Percentiles rank a stretch among this genome's conserved stretches.
phyloP scores from a whole-genome alignment of 2,113 vertebrate genomes.

The Daboia siamensis region DNA sequence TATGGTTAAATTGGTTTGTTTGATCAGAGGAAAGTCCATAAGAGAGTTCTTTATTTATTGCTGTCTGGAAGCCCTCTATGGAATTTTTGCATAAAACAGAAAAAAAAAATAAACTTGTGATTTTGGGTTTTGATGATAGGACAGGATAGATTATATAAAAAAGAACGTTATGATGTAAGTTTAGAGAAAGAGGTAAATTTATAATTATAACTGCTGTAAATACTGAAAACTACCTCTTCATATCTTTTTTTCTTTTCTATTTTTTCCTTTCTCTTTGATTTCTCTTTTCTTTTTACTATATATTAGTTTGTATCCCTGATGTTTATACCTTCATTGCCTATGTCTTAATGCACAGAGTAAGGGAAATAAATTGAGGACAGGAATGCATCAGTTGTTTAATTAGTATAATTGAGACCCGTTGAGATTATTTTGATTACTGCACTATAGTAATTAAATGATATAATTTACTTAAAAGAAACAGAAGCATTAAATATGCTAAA shows the following conservation, averaged over 20 bases:
- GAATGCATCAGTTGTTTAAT: background rate
- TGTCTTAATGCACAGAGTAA: background rate
- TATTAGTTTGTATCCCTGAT: background rate
- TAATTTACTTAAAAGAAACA: background rate
- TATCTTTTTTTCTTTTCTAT: background rate
- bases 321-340: background rate
- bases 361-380: background rate
- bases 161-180: background rate
- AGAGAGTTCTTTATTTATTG: background rate
- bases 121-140: background rate
- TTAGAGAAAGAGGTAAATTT: background rate
- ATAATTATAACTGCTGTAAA: background rate
- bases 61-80: background rate
- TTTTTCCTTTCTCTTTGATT: background rate
- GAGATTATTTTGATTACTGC: background rate
- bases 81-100: background rate
- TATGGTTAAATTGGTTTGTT: background rate
- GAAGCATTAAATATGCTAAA: background rate
- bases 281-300: background rate
- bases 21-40: background rate
- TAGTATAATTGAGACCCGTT: background rate
- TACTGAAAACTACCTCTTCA: background rate
- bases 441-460: background rate
- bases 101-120: background rate
- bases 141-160: background rate